Percentiles rank a stretch among this genome's conserved stretches.
Conservation (phyloP, 2,888 invertebrate genomes). For the Pachydiplax longipennis region DNA sequence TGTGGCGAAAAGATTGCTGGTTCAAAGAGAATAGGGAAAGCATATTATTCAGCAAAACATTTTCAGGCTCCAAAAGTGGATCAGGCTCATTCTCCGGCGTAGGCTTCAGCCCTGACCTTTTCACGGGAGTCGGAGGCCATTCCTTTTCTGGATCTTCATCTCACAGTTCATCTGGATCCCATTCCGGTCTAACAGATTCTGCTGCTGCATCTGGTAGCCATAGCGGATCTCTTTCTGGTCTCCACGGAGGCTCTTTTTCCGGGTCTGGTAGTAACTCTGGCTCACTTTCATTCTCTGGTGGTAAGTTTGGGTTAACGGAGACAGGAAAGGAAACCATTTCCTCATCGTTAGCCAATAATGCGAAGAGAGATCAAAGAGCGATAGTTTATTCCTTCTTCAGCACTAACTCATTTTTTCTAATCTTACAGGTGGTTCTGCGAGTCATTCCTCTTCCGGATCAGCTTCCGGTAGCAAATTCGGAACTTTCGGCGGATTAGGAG, state of each 20-base stretch:
- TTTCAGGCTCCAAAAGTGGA: background rate
- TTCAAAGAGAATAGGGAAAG: too few relatives aligned
- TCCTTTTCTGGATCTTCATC: background rate
- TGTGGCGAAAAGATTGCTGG: too few relatives aligned
- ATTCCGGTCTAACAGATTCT: background rate
- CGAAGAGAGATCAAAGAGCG: background rate
- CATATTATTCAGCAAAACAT: background rate
- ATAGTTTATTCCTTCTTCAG: background rate
- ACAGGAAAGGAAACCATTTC: background rate
- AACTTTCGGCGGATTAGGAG: background rate
- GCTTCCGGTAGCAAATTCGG: background rate
- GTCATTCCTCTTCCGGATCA: background rate
- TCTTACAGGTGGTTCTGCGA: background rate
- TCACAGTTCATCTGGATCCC: background rate
- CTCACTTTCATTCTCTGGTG: background rate
- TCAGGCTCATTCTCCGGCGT: background rate
- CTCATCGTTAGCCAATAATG: background rate
- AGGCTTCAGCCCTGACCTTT: background rate
- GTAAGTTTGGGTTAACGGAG: background rate
- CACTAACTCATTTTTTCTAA: background rate
- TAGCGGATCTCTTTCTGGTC: background rate
- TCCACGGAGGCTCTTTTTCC: background rate
- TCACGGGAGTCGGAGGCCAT: background rate
- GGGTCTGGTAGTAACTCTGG: background rate
- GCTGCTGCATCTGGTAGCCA: background rate